Base-by-base conservation (phyloP, 2,797 vertebrate genomes). In the Limosa lapponica region DNA sequence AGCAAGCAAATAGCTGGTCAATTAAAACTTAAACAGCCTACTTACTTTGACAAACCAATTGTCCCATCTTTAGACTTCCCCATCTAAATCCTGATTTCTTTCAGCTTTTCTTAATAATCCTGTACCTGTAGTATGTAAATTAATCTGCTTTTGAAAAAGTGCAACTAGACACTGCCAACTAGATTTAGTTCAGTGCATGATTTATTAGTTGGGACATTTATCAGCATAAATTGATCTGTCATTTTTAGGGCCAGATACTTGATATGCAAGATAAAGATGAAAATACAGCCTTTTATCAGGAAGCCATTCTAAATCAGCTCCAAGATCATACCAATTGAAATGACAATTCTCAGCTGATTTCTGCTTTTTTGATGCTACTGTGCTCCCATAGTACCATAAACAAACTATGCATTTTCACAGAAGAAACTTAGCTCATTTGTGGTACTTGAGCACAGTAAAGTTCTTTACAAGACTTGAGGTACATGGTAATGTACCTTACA, bases 101-200 rank as follows among this genome's bases (percentile, higher is more conserved):
- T 82, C 23, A 57, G 37, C 14, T n/a, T 87, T 89, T 86, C 44
- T 65, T 74, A 82, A 85, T 80, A 90, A 82, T 73, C 52, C 25
- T 44, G 27, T 80, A 36, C 24, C 44, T 77, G 32, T 71, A 82
- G 28, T 70, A 85, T 65, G 41, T 51, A 70, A 83, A 91, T 90
- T 89, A 92, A 85, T 80, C 67, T 87, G 52, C 57, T 49, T 95
- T 91, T 77, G 59, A 66, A 85, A 95, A 91, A 89, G 48, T 0
- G 0, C 30, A 82, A 19, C 27, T 78, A 91, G 57, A 80, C 20
- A 43, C 55, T 79, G 62, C 28, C 1, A 2, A 23, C 34, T n/a
- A 80, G 71, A 91, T 92, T 92, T 88, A 83, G 44, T 82, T 94
- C 70, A 82, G 14, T 27, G 16, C 48, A 18, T 44, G 71, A 90